Evolutionary conservation across 2,888 invertebrate genomes (phyloP).

Genomic region (Lepidochitona cinerea): DNA sequence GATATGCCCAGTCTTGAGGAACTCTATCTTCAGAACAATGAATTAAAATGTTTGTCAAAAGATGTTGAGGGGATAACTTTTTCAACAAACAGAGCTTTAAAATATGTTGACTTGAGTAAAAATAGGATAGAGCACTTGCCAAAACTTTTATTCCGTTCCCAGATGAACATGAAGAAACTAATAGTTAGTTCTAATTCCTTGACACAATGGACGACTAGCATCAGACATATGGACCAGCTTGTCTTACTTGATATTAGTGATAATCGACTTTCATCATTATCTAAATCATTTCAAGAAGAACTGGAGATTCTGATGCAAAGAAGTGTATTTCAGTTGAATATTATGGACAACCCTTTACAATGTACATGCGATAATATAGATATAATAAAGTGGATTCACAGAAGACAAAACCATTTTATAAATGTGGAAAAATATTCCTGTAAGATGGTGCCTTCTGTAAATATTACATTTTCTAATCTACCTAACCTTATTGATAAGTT

Average conservation of each 20-base stretch:
- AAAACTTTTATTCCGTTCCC: not conserved
- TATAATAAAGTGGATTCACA: slow-evolving; percentile 7
- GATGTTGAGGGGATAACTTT: slow-evolving; percentile 4
- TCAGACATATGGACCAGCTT: slow-evolving; percentile 6
- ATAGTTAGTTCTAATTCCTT: not conserved
- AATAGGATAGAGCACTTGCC: slow-evolving; percentile 8
- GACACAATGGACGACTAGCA: not conserved
- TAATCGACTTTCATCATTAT: not conserved
- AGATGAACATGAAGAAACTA: not conserved
- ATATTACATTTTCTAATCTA: not conserved
- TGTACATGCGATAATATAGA: slow-evolving; percentile 8
- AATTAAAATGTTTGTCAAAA: not conserved
- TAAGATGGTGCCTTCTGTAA: not conserved
- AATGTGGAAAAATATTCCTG: not conserved
- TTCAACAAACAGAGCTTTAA: not conserved
- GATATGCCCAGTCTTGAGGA: not conserved
- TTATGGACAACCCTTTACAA: not conserved
- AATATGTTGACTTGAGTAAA: not conserved
- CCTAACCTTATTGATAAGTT: not conserved
- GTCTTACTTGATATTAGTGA: not conserved
- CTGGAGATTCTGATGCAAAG: not conserved
- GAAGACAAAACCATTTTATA: not conserved
- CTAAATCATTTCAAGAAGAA: not conserved
- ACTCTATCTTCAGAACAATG: slow-evolving; percentile 7
- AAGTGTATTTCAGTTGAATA: not conserved